Evolutionary conservation across 2,113 vertebrate genomes (phyloP), one percentile per base, ranked within the genome.

Genomic region (Cathartes aura): DNA sequence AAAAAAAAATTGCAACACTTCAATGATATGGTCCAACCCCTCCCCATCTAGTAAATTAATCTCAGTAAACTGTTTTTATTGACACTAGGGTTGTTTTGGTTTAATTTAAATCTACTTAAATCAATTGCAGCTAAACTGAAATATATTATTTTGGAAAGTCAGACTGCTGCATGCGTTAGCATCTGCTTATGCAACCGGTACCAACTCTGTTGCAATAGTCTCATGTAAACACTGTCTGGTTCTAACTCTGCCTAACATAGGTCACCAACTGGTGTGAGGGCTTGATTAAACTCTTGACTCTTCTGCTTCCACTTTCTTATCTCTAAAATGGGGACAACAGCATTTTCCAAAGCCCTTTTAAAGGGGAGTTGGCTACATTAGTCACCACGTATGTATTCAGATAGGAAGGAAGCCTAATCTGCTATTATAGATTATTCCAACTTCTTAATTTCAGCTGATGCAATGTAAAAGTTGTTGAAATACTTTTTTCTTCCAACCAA

Each of bases 221-320:
- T 91, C 60, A 22, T 82, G 78, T 82, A 95, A 96, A 91, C 68
- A 84, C 13, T 56, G 58, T 72, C 80, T 95, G 47, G 29, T 86
- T 90, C 88, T 88, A 91, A 66, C 58, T 15, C 47, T 94, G 70
- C 53, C 60, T 78, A 71, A 82, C 62, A 13, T 1, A 71, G 71
- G 74, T 95, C 71, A 58, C 90, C 63, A 76, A 48, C 94, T 92
- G 88, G 89, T 97, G 97, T 93, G 71, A 90, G 36, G 83, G 55
- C 72, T 95, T 96, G 97, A 97, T 97, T 97, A 97, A 97, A 76
- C 85, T 80, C 87, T 81, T 78, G 42, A 83, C 88, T 95, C 94
- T 96, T 95, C 94, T 97, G 89, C 76, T 95, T 97, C 83, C 60
- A 92, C 68, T 92, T 93, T 95, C 90, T 97, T 97, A 97, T 97